These are phyloP conservation scores for Petrolisthes manimaculis DNA, from an alignment of 2,888 invertebrate genomes.

Conservation along the genomic window DNA sequence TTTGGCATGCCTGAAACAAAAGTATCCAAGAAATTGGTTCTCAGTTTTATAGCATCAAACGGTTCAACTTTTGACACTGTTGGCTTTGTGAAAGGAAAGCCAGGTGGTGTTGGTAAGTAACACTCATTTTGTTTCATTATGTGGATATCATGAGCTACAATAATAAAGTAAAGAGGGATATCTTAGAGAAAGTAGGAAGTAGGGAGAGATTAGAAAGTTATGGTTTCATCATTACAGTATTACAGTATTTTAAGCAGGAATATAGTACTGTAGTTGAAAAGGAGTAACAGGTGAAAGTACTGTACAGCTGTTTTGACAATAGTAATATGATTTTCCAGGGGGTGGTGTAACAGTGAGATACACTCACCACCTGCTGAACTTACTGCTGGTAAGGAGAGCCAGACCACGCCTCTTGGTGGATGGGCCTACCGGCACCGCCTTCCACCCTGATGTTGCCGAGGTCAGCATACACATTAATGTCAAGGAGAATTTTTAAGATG, in stretches of 20 bases:
- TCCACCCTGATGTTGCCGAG: constrained; percentile 62
- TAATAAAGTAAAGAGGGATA: neutral
- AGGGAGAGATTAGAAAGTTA: neutral
- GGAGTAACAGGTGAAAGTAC: too few relatives aligned
- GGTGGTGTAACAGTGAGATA: constrained; percentile 62
- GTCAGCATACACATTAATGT: constrained; percentile 15
- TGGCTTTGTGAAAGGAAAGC: constrained; percentile 62
- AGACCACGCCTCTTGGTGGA: constrained; percentile 56
- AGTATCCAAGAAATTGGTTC: constrained; percentile 51
- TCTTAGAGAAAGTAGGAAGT: neutral
- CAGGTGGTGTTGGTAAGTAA: constrained; percentile 63
- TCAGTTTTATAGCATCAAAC: constrained; percentile 62
- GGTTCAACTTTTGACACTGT: constrained; percentile 63
- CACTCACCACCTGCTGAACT: constrained; percentile 51
- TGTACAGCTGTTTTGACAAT: neutral
- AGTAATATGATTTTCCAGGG: constrained; percentile 35
- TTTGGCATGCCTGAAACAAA: constrained; percentile 63
- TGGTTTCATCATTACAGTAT: neutral
- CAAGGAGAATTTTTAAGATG: neutral
- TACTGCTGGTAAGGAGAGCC: constrained; percentile 58
- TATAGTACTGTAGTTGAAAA: too few relatives aligned
- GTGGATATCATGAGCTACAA: neutral
- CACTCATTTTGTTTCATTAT: neutral
- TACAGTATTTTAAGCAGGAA: too few relatives aligned
- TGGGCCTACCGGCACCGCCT: constrained; percentile 40